Base-by-base conservation (phyloP, 1,140 invertebrate species). In the Acyrthosiphon pisum region DNA sequence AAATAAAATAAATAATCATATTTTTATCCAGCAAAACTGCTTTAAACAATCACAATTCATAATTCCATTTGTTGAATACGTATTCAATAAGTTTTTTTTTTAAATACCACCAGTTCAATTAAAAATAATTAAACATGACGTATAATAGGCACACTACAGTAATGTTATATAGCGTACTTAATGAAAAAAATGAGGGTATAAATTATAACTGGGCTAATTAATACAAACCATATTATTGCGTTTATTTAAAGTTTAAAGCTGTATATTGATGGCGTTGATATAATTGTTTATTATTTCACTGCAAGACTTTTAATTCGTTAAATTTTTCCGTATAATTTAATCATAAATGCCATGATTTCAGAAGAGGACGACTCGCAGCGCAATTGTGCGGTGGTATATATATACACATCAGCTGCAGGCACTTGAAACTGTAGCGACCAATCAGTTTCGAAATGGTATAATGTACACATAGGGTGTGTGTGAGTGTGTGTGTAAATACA, bases 381-480 rank as follows among this genome's bases (percentile, higher is more conserved):
- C 60, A 68, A 68, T 76, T 76, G 60, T 76, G n/a, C 11, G 6
- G 60, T 18, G 4, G 60, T 2, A 68, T n/a, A 26, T 9, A 30
- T 84, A 84, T 26, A 11, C 37, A 41, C 41, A 41, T 41, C 41
- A 41, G 41, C 41, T 41, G 20, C 8, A 7, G 22, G 81, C 37
- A 84, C 83, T 84, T 14, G 83, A 44, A 30, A 84, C 83, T 84
- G 83, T 84, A 26, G 83, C 83, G 23, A 84, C 83, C 83, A 84
- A 84, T 84, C 83, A 84, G 37, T 41, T 9, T 41, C 41, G 26
- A 84, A 84, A 84, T 9, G 83, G 41, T 84, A 44, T 41, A 44
- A 26, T 41, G 23, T 84, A 44, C 22, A 30, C 9, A 44, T 22
- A 41, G 22, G 22, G 6, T n/a, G 81, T 44, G 35, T 9, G 20